Base-by-base conservation (phyloP, 2,888 invertebrate genomes). In the Oxyteleia sp. region DNA sequence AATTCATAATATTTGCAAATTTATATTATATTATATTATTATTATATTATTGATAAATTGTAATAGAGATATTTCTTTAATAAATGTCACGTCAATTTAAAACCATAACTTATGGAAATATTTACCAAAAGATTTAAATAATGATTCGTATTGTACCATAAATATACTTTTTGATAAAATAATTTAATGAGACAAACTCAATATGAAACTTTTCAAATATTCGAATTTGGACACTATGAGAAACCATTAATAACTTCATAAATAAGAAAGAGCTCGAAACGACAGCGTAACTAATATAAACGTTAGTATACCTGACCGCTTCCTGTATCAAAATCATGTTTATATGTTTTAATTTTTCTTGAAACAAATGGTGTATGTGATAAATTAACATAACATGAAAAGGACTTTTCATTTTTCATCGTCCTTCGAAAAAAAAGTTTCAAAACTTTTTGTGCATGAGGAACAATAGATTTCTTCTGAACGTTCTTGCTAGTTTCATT, bases 361-460 rank as follows among this genome's bases (percentile, higher is more conserved):
- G 47, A 63, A 63, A 63, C 63, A 63, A 63, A 63, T n/a, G n/a
- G n/a, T n/a, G n/a, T n/a, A n/a, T n/a, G n/a, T 63, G 63, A 63
- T 63, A 49, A 63, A 63, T 63, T 63, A 63, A 63, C 13, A 11
- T 10, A 20, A 15, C 29, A 35, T 63, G 49, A 63, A 49, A 35
- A 8, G 18, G 11, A 13, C 4, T 18, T 32, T 63, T 47, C 63
- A 63, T 63, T 63, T 47, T 47, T 32, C 45, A 47, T n/a, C 29
- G 32, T 20, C 26, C 32, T 47, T 16, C 13, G 29, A 8, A 7
- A 45, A 18, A 4, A 16, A n/a, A 1, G n/a, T 45, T 45, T 61
- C 15, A 1, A 15, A n/a, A 45, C 45, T 61, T 47, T 45, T 47
- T 47, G 18, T 16, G n/a, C 18, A 4, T n/a, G 0, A 15, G 15